Evolutionary conservation across 92 coral and sea anemone genomes (phyloP), one percentile per base, ranked within the genome.

Genomic region (Phenganax marumi): DNA sequence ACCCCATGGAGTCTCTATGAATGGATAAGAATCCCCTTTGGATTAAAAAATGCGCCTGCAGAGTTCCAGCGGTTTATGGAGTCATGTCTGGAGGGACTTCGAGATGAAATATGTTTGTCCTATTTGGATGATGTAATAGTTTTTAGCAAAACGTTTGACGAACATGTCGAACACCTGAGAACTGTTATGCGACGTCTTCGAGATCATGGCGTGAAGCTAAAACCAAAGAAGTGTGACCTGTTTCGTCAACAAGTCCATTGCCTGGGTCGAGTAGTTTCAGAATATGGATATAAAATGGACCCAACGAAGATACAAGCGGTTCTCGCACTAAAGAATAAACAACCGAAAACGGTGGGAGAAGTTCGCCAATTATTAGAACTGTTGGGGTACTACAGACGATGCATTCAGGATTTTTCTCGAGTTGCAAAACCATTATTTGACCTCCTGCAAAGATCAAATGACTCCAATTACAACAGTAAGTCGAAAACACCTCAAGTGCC

Each of bases 1-100:
- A 81, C 49, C 11, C 89, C 89, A 5, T 86, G 88, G 88, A 85
- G 88, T 11, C 86, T 85, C 50, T 68, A 85, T 39, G 86, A 81
- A 66, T 84, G 87, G 87, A 74, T 79, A 39, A 7, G 87, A 26
- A 58, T 84, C 60, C 85, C 87, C 14, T 80, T 85, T 71, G 89
- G 89, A 19, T 57, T 86, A 52, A 80, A 73, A 60, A 86, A 81
- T 10, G 89, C 86, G 21, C 62, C 49, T 17, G 62, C 81, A 8
- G 81, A 81, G 48, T 82, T 61, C n/a, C 75, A 69, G 43, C 43
- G 43, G 43, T 33, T 33, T 33, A 33, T 33, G 43, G 43, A 33
- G 43, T 33, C 43, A 33, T 33, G 5, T 33, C 5, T 33, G 43
- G 43, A 33, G 43, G 43, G 43, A 33, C 43, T 33, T 33, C 3